Evolutionary conservation across 2,113 vertebrate species (phyloP), one percentile per base, ranked within the genome.

Genomic region (Miniopterus natalensis): DNA sequence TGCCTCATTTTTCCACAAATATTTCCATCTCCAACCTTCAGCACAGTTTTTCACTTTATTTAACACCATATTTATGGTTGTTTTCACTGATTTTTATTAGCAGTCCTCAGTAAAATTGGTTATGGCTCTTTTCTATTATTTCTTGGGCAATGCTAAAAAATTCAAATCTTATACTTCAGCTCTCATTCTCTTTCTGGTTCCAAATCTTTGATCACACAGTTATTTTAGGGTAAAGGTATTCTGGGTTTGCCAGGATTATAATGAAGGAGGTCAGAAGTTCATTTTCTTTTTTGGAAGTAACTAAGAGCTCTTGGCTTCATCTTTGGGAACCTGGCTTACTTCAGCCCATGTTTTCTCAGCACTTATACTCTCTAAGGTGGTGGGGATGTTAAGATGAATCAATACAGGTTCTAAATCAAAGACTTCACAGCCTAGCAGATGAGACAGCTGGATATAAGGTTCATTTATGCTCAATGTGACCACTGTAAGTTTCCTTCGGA

Each of bases 181-280:
- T 93, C 77, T 96, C 85, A 94, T 90, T 96, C 94, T 84, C 85
- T 90, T 61, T 95, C 53, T 36, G 92, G 79, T 25, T 71, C 96
- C 70, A 93, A 84, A 51, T 96, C 23, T 53, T 36, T 45, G 59
- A 97, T 98, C 95, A 96, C 51, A 5, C 97, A 97, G 90, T 97
- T 97, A 95, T 94, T 96, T 97, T 98, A 97, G 95, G 78, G 78
- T 92, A 96, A 97, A 96, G n/a, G 87, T 85, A 93, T 83, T 79
- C 92, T n/a, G 81, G 93, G 84, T 97, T 97, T 97, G 95, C 83
- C 93, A 97, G 97, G 79, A 96, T 94, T 96, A 97, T 96, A 93
- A 97, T 92, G 91, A 98, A 94, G 98, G 98, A 98, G 96, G 94
- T 98, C 91, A 97, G 91, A 83, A 83, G 57, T 96, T 97, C 97